Evolutionary conservation across 2,113 vertebrate genomes (phyloP).

Genomic region (Coregonus clupeaformis): DNA sequence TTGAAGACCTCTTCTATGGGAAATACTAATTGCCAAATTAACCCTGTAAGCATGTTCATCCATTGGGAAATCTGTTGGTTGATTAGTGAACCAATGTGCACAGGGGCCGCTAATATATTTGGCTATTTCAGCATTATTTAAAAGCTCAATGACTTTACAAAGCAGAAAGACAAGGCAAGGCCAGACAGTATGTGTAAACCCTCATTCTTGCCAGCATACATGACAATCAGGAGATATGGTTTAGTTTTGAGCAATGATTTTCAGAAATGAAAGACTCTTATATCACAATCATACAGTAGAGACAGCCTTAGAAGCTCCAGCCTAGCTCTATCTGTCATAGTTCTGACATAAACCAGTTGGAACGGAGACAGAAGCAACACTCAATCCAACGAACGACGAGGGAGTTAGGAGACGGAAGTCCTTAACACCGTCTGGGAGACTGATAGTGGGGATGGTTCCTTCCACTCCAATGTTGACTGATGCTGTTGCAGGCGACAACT

Average conservation of each 20-base stretch:
- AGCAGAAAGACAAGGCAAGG: no score
- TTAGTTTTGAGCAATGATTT: neutral
- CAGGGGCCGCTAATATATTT: neutral
- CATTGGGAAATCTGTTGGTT: conserved; percentile 34
- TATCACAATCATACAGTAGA: neutral
- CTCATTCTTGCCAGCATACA: conserved; percentile 1
- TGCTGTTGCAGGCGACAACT: neutral
- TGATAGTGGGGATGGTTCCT: neutral
- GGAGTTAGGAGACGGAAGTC: neutral
- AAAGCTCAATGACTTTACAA: neutral
- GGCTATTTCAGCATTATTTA: neutral
- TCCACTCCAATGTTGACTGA: neutral
- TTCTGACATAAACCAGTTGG: neutral
- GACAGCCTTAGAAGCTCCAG: neutral
- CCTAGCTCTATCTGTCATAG: neutral
- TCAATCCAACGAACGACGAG: neutral
- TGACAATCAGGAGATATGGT: neutral
- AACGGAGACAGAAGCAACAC: neutral
- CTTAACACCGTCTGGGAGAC: neutral
- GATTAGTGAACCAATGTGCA: conserved; percentile 18
- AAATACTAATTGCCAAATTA: conserved; percentile 48
- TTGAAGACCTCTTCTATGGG: conserved; percentile 51
- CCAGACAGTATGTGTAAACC: neutral
- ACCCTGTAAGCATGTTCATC: conserved; percentile 18
- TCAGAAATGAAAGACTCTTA: neutral